Conservation (phyloP, 2,113 vertebrate genomes). For the Lepus europaeus region DNA sequence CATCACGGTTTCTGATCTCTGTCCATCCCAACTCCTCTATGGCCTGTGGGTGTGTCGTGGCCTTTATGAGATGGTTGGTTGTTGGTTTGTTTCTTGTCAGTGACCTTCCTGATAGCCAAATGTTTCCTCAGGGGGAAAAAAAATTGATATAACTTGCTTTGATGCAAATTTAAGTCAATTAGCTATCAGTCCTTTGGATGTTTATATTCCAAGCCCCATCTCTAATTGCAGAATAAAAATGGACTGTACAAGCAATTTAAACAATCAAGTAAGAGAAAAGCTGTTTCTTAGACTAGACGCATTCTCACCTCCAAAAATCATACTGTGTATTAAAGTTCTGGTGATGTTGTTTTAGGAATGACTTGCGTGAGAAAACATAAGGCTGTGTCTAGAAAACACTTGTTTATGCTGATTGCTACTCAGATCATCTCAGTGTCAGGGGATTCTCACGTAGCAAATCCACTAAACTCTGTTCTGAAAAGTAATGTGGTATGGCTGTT, state of each 20-base stretch:
- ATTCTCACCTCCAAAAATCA: conserved; percentile 36
- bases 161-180: not conserved
- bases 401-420: conserved; percentile 49
- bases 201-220: not conserved
- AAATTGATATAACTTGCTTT: conserved; percentile 8
- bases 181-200: not conserved
- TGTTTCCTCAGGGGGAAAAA: not conserved
- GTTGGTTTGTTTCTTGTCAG: not conserved
- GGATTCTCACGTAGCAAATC: conserved; percentile 37
- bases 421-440: conserved; percentile 43
- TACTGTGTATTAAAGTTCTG: not conserved
- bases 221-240: conserved; percentile 31
- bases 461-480: conserved; percentile 3
- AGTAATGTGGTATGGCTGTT: not conserved
- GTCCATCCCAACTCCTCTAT: accelerated
- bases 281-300: conserved; percentile 3
- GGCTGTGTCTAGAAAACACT: conserved; percentile 49
- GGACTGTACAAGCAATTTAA: not conserved
- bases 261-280: not conserved
- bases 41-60: not conserved
- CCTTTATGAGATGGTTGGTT: not conserved
- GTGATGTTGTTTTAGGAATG: conserved; percentile 33
- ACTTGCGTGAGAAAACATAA: conserved; percentile 36
- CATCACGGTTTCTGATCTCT: not conserved
- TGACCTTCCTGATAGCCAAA: not conserved